Base-by-base conservation (phyloP, 2,113 vertebrate species). In the Microtus ochrogaster region DNA sequence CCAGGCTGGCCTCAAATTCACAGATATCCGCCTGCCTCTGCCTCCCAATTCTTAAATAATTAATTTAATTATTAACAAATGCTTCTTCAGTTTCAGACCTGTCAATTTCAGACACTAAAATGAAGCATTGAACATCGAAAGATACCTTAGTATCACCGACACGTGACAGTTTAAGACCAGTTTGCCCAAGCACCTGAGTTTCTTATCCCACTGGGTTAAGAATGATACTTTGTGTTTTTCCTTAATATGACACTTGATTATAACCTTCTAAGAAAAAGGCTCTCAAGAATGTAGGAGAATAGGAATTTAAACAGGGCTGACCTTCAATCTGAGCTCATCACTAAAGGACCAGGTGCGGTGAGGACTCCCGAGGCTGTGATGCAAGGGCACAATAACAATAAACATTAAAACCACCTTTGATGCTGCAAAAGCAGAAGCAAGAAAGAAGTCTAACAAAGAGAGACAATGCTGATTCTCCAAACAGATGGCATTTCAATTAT, bases 231-330 rank as follows among this genome's bases (percentile, higher is more conserved):
- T 2, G 16, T 22, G 12, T 13, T 61, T 82, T 55, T 52, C 21
- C 22, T 39, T 55, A 55, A 55, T 16, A 61, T 63, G 21, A 61
- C n/a, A 63, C 81, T 95, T 0, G 0, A 94, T 28, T 97, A 96
- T 49, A 96, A 89, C 7, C 76, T 66, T 94, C 61, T 58, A 92
- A 72, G 77, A 58, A 89, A 92, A 92, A 85, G 17, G 28, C 82
- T 77, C 72, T 95, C 95, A 96, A 94, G 81, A 74, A 97, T 91
- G 77, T 91, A 82, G 82, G 94, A 89, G 76, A 98, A 49, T 86
- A 94, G 79, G 52, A 97, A 95, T 96, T 96, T 93, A 92, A 73
- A 94, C 94, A 83, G 21, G 63, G 95, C 93, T 97, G 96, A 79
- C 49, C 44, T 77, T 97, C 84, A 73, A 89, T 94, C 5, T 95